Evolutionary conservation across 2,888 invertebrate genomes (phyloP).

Genomic region (Leptinotarsa tumamoca): DNA sequence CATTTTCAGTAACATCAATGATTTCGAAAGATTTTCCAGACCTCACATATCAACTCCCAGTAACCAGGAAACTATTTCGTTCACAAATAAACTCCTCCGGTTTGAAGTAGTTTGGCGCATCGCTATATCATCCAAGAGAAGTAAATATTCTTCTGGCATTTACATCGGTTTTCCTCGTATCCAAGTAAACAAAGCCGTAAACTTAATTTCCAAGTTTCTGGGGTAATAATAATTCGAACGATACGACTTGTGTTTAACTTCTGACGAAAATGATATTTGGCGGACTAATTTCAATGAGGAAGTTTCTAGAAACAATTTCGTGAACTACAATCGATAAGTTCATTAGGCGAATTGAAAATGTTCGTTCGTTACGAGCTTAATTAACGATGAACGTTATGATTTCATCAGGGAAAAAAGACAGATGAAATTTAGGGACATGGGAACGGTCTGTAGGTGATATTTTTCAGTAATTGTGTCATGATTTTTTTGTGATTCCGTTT

Average conservation of each 20-base stretch:
- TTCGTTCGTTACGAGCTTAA: not conserved
- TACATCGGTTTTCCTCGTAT: not conserved
- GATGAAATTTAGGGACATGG: not conserved
- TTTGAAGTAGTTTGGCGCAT: not conserved
- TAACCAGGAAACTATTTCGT: not conserved
- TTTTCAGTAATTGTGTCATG: no score
- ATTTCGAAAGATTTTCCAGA: no score
- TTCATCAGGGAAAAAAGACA: not conserved
- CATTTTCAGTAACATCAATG: no score
- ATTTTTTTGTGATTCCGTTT: no score
- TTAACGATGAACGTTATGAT: not conserved
- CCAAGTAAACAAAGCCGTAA: conserved; percentile 1
- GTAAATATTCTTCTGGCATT: conserved; percentile 7
- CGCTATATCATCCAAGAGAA: not conserved
- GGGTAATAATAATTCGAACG: conserved; percentile 7
- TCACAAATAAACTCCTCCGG: not conserved
- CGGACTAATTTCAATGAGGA: not conserved
- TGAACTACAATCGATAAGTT: not conserved
- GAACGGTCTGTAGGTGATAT: not conserved
- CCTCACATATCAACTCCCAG: not conserved
- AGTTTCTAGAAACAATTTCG: not conserved
- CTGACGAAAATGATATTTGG: not conserved
- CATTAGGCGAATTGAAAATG: not conserved
- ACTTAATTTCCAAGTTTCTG: not conserved
- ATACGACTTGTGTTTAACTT: not conserved